phyloP scores from a whole-genome alignment of 2,888 invertebrate species.

The Caenorhabditis imperialis region DNA sequence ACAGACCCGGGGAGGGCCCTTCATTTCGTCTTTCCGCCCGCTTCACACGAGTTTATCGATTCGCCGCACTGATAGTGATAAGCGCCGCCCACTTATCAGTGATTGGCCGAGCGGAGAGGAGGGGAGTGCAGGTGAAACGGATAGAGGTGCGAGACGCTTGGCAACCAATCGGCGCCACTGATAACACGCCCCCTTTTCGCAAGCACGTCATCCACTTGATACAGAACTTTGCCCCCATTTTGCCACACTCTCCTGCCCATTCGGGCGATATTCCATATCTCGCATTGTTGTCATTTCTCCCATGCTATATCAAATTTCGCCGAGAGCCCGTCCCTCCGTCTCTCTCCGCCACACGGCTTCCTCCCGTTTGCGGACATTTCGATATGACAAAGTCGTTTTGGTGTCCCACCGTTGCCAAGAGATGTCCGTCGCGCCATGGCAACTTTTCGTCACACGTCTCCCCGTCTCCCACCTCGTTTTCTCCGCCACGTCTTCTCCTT shows the following conservation, averaged over 20 bases:
- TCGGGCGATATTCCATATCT: constrained; percentile 48
- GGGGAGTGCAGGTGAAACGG: neutral
- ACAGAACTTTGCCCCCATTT: constrained; percentile 5
- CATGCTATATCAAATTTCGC: constrained; percentile 53
- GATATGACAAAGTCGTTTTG: neutral
- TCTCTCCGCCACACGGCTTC: neutral
- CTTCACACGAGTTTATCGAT: neutral
- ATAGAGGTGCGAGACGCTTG: neutral
- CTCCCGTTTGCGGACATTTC: neutral
- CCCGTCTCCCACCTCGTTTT: neutral
- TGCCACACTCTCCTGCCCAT: constrained; percentile 1
- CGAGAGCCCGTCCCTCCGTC: constrained; percentile 4
- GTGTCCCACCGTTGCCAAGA: neutral
- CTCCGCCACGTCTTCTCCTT: neutral
- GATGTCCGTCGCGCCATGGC: constrained; percentile 8
- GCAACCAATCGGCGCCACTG: no score
- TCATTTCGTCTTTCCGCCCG: neutral
- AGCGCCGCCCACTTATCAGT: constrained; percentile 16
- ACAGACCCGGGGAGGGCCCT: constrained; percentile 14
- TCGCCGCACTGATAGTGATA: neutral
- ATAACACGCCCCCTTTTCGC: no score
- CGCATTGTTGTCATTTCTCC: constrained; percentile 53
- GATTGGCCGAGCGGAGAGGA: constrained; percentile 10
- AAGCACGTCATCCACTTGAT: constrained; percentile 2
- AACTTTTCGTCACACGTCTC: constrained; percentile 10